Conservation (phyloP, 2,113 vertebrate species). For the Meriones unguiculatus region DNA sequence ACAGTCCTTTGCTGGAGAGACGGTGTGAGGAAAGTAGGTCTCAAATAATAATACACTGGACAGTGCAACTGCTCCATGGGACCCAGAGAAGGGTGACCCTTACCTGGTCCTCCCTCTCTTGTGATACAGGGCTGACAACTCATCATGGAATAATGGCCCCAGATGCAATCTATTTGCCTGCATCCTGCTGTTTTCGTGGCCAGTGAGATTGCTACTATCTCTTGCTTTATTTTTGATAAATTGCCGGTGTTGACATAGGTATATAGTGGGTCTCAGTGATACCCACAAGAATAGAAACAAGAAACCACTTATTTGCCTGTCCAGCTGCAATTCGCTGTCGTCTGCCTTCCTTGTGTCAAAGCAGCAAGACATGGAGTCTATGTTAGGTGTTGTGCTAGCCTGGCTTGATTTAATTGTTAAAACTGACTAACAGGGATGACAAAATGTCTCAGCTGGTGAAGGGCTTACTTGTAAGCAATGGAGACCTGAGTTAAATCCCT, state of each 20-base stretch:
- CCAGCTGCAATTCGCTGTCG: background rate
- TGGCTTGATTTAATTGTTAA: constrained; percentile 14
- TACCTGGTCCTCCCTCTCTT: background rate
- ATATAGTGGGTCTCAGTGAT: constrained; percentile 18
- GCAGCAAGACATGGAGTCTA: background rate
- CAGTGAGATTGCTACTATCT: constrained; percentile 5
- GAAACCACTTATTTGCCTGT: constrained; percentile 53
- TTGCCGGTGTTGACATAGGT: constrained; percentile 65
- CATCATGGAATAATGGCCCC: constrained; percentile 16
- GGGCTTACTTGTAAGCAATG: background rate
- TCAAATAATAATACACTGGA: background rate
- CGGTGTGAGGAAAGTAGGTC: background rate
- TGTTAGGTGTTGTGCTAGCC: background rate
- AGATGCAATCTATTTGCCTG: constrained; percentile 50
- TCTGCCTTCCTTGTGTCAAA: background rate
- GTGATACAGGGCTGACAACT: background rate
- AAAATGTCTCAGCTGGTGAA: no score
- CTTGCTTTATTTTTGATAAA: constrained; percentile 59
- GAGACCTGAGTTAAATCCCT: background rate
- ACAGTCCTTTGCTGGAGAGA: background rate
- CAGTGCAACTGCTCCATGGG: background rate
- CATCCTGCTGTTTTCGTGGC: constrained; percentile 23
- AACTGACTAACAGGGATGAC: background rate
- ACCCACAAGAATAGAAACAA: constrained; percentile 15
- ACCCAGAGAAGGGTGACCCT: background rate